These are phyloP conservation scores for Rhogogaster chlorosoma DNA, from an alignment of 2,888 invertebrate genomes.

Conservation along the genomic window DNA sequence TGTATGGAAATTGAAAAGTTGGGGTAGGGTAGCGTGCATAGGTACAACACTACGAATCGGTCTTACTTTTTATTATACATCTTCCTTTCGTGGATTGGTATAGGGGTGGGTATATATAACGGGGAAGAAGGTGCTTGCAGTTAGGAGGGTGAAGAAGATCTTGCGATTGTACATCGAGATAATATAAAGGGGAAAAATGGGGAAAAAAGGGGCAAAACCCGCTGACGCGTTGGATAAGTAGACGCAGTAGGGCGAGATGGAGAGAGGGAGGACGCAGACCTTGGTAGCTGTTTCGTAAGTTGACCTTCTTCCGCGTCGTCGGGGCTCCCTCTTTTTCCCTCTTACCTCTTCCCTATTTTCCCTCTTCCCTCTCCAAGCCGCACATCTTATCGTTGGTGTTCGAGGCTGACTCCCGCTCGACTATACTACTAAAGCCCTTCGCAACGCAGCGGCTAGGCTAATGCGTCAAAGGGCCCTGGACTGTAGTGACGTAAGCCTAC, in stretches of 20 bases:
- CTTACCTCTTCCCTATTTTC: constrained; percentile 49
- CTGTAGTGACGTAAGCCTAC: constrained; percentile 29
- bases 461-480: constrained; percentile 49
- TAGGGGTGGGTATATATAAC: neutral
- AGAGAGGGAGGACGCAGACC: constrained; percentile 61
- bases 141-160: neutral
- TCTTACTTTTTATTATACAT: too few species aligned
- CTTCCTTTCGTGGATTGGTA: neutral
- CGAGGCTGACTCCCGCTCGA: neutral
- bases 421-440: constrained; percentile 12
- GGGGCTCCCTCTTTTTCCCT: constrained; percentile 58
- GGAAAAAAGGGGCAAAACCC: constrained; percentile 32
- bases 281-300: constrained; percentile 71
- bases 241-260: neutral
- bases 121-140: neutral
- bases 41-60: too few species aligned
- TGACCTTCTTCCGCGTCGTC: constrained; percentile 66
- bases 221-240: constrained; percentile 48
- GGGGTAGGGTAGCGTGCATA: too few species aligned
- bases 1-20: neutral
- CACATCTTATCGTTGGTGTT: constrained; percentile 14
- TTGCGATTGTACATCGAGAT: neutral
- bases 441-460: neutral
- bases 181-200: neutral
- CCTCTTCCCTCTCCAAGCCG: neutral